Conservation (phyloP, 2,888 invertebrate species). For the Maniola hyperantus region DNA sequence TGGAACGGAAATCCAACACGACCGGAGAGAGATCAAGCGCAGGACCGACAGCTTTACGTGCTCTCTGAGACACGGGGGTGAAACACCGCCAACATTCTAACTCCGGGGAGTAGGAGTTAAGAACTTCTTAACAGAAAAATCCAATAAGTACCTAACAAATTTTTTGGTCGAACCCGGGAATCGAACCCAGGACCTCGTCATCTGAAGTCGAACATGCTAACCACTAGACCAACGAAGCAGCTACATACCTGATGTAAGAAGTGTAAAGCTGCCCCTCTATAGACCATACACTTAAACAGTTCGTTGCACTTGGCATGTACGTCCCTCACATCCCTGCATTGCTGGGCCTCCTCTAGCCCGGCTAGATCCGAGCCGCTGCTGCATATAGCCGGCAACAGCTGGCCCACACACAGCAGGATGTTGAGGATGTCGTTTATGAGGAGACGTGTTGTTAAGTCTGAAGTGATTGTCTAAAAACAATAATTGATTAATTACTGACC, state of each 20-base stretch:
- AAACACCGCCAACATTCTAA: no score
- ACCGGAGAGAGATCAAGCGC: no score
- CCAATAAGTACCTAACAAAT: no score
- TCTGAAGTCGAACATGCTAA: no score
- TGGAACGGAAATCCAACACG: no score
- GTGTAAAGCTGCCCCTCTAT: slow-evolving; percentile 89
- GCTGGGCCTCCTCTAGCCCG: slow-evolving; percentile 81
- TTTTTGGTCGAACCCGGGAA: no score
- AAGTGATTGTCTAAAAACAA: slow-evolving; percentile 82
- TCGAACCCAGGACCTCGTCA: no score
- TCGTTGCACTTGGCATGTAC: slow-evolving; percentile 93
- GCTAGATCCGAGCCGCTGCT: slow-evolving; percentile 83
- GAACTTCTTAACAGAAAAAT: no score
- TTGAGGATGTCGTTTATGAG: slow-evolving; percentile 90
- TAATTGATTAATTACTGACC: not conserved
- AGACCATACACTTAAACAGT: slow-evolving; percentile 87
- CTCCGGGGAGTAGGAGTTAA: no score
- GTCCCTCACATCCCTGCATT: slow-evolving; percentile 88
- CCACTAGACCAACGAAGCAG: no score
- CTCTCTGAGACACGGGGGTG: no score
- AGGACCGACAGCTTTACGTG: no score
- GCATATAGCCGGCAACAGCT: slow-evolving; percentile 87
- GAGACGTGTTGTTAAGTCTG: slow-evolving; percentile 77
- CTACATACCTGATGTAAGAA: slow-evolving; percentile 87
- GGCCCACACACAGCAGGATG: slow-evolving; percentile 88